phyloP scores from a whole-genome alignment of 2,888 invertebrate genomes.

The Cheiracanthium punctorium region DNA sequence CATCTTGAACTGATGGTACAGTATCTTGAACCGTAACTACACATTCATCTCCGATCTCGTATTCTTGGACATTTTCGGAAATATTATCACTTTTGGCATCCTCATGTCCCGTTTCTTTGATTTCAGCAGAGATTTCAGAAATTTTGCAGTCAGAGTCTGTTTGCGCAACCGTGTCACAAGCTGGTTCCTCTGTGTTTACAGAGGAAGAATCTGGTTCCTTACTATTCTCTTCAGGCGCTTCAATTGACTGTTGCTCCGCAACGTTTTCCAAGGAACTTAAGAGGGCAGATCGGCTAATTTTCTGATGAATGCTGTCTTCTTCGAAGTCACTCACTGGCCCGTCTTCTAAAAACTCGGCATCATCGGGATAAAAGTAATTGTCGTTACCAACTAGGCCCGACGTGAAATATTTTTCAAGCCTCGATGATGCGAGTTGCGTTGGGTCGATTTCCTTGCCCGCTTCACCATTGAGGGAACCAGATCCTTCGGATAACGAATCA shows the following conservation, averaged over 20 bases:
- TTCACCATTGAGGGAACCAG: conserved; percentile 90
- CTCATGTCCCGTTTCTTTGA: not conserved
- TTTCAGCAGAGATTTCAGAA: not conserved
- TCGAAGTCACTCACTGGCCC: conserved; percentile 55
- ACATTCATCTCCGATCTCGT: not conserved
- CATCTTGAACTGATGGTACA: not conserved
- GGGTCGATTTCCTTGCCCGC: conserved; percentile 80
- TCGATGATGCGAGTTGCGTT: conserved; percentile 86
- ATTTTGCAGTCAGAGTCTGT: not conserved
- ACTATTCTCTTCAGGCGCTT: not conserved
- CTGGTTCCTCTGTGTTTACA: not conserved
- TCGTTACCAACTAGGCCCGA: conserved; percentile 70
- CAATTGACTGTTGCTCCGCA: not conserved
- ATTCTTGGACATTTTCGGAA: too few relatives aligned
- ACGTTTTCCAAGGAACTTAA: conserved; percentile 61
- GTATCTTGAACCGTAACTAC: not conserved
- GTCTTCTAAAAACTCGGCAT: conserved; percentile 69
- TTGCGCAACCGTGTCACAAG: not conserved
- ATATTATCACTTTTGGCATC: not conserved
- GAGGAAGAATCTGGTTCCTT: not conserved
- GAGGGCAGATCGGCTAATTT: conserved; percentile 61
- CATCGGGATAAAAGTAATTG: conserved; percentile 70
- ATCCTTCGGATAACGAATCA: conserved; percentile 80
- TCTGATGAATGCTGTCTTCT: conserved; percentile 47
- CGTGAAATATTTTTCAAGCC: conserved; percentile 90